These are phyloP conservation scores for Porites divaricata DNA, from an alignment of 92 coral and sea anemone species.

Conservation along the genomic window DNA sequence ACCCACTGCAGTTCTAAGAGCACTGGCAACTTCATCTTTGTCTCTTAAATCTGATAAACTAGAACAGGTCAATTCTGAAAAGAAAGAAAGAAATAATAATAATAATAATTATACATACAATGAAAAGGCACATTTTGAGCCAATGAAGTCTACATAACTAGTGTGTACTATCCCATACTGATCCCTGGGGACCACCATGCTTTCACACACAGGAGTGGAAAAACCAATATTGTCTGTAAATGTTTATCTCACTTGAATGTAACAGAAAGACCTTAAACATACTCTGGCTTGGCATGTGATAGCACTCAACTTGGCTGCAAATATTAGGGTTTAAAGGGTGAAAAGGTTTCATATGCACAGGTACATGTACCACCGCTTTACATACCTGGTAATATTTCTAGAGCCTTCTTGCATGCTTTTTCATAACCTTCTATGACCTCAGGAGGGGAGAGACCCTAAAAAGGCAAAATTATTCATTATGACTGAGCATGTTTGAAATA, in stretches of 20 bases:
- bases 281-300: too few relatives aligned
- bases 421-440: conserved; percentile 97
- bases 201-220: too few relatives aligned
- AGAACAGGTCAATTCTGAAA: conserved; percentile 86
- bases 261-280: too few relatives aligned
- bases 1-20: conserved; percentile 84
- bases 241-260: too few relatives aligned
- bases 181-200: too few relatives aligned
- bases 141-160: too few relatives aligned
- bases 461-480: neutral
- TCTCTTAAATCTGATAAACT: conserved; percentile 73
- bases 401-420: conserved; percentile 91
- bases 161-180: too few relatives aligned
- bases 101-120: neutral
- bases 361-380: neutral
- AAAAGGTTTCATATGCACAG: neutral
- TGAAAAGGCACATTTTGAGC: too few relatives aligned
- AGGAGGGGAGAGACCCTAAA: conserved; percentile 95
- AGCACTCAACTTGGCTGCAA: too few relatives aligned
- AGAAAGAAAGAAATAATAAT: neutral
- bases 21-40: conserved; percentile 81
- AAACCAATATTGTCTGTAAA: too few relatives aligned
- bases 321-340: too few relatives aligned
- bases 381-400: conserved; percentile 91
- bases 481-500: too few relatives aligned